phyloP scores from a whole-genome alignment of 2,888 invertebrate genomes.

The Orgyia antiqua region DNA sequence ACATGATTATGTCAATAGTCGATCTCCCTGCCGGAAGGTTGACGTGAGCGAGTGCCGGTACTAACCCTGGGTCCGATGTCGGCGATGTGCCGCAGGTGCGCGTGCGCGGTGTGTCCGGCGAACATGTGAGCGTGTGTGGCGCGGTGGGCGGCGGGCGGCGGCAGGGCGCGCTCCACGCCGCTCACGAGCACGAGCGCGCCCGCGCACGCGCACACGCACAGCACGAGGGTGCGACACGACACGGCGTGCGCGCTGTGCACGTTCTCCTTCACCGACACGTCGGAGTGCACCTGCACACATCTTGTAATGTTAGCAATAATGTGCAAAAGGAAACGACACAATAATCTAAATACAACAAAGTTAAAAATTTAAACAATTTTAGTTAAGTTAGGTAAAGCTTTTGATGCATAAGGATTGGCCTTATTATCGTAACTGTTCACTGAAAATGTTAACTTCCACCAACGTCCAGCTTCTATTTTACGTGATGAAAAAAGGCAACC shows the following conservation, averaged over 20 bases:
- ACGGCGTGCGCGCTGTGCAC: conserved; percentile 24
- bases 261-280: conserved; percentile 44
- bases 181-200: conserved; percentile 76
- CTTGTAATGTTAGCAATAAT: no score
- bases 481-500: no score
- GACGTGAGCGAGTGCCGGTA: background rate
- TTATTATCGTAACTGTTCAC: no score
- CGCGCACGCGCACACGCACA: conserved; percentile 70
- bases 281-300: conserved; percentile 5
- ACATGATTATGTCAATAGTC: no score
- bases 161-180: conserved; percentile 77
- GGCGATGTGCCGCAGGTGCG: conserved; percentile 80
- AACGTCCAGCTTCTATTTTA: no score
- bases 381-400: no score
- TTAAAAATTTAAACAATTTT: no score
- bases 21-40: no score
- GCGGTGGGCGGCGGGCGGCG: conserved; percentile 57
- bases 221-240: conserved; percentile 34
- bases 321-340: no score
- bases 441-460: no score
- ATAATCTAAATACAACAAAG: no score
- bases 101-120: conserved; percentile 80
- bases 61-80: conserved; percentile 79
- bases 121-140: conserved; percentile 33
- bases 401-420: no score